These are phyloP conservation scores for Pseudomyrmex flavicornis DNA, from an alignment of 1,140 invertebrate genomes.

Conservation along the genomic window DNA sequence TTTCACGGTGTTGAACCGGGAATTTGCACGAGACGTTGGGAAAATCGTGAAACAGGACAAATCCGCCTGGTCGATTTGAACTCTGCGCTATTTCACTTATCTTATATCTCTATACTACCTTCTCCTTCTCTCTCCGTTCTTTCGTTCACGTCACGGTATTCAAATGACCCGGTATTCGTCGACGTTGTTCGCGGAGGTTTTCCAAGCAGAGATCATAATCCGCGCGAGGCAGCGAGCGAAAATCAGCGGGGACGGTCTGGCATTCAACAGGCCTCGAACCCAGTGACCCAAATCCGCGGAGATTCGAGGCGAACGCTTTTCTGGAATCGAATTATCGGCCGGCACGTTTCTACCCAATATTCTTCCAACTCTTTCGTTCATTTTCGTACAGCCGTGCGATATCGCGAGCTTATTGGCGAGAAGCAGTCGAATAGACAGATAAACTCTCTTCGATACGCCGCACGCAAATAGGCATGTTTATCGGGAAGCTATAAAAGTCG, in stretches of 20 bases:
- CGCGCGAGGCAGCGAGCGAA: slow-evolving; percentile 19
- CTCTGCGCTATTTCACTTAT: neutral
- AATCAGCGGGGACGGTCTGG: slow-evolving; percentile 64
- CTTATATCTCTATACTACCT: neutral
- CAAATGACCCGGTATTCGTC: slow-evolving; percentile 2
- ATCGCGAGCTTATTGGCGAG: neutral
- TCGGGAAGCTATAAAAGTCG: no score
- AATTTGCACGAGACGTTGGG: neutral
- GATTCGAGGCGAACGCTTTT: slow-evolving; percentile 63
- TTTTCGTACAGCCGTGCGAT: neutral
- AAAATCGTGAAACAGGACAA: slow-evolving; percentile 27
- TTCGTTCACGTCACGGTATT: slow-evolving; percentile 6
- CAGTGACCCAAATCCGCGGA: slow-evolving; percentile 76
- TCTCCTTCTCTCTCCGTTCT: neutral
- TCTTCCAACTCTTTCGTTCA: slow-evolving; percentile 22
- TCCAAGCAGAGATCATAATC: slow-evolving; percentile 44
- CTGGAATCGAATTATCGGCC: slow-evolving; percentile 36
- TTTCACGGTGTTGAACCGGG: neutral
- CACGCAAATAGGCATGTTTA: no score
- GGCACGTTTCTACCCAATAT: slow-evolving; percentile 8
- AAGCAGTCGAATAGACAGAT: no score
- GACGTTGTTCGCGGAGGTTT: slow-evolving; percentile 1
- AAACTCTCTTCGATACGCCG: no score
- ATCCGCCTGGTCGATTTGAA: slow-evolving; percentile 19
- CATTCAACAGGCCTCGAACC: slow-evolving; percentile 79